phyloP scores from a whole-genome alignment of 2,888 invertebrate species.

The Folsomia candida region DNA sequence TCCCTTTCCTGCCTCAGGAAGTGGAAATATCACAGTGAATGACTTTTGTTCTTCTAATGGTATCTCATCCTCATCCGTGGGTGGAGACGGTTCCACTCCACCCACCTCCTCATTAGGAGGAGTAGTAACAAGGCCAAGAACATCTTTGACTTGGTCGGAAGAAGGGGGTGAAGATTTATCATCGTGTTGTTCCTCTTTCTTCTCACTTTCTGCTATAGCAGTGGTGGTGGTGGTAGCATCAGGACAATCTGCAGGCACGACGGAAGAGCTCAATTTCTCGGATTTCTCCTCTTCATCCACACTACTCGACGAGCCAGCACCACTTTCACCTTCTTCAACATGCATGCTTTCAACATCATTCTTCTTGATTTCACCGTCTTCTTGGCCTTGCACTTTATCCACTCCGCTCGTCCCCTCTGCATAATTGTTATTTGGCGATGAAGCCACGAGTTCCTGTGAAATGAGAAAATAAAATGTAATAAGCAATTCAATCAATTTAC shows the following conservation, averaged over 20 bases:
- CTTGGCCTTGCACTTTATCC: not conserved
- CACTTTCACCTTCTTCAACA: too few species aligned
- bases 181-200: conserved; percentile 4
- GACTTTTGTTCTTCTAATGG: too few species aligned
- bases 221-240: not conserved
- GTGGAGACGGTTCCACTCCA: too few species aligned
- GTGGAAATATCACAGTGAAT: conserved; percentile 51
- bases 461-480: not conserved
- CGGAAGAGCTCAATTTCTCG: not conserved
- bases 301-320: too few species aligned
- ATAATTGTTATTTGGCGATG: too few species aligned
- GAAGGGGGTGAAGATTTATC: not conserved
- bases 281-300: not conserved
- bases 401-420: not conserved
- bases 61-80: too few species aligned
- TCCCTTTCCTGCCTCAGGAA: conserved; percentile 57
- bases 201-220: not conserved
- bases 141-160: too few species aligned
- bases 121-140: too few species aligned
- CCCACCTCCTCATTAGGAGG: too few species aligned
- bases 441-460: conserved; percentile 11
- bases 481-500: not conserved
- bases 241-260: not conserved
- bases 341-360: not conserved
- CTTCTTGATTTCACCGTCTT: not conserved